Conservation (phyloP, 23 tunicate species). For the Oikopleura vanhoeffeni region DNA sequence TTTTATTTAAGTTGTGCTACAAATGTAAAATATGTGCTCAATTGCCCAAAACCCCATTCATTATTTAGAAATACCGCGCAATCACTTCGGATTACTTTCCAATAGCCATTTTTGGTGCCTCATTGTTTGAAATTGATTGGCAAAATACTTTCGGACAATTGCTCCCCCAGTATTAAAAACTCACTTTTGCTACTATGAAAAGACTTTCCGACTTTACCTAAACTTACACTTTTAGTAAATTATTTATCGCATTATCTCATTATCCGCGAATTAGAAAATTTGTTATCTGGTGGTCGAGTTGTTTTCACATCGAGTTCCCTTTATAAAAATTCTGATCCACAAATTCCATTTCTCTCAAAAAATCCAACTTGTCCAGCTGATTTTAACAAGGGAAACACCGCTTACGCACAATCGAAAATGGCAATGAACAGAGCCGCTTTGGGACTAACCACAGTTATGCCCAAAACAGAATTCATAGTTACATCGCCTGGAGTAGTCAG, state of each 20-base stretch:
- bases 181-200: too few species aligned
- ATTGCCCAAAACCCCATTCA: too few species aligned
- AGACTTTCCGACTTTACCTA: not conserved
- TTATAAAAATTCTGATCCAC: not conserved
- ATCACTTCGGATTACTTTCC: too few species aligned
- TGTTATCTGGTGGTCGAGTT: not conserved
- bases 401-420: conserved; percentile 11
- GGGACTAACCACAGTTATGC: not conserved
- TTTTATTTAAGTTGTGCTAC: too few species aligned
- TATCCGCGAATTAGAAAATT: not conserved
- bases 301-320: not conserved
- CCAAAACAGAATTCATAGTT: not conserved
- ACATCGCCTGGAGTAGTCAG: conserved; percentile 10
- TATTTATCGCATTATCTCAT: not conserved
- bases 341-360: not conserved
- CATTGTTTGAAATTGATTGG: too few species aligned
- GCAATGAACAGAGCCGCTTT: not conserved
- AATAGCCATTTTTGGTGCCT: too few species aligned
- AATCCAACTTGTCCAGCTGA: not conserved
- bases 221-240: not conserved
- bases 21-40: too few species aligned
- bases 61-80: too few species aligned
- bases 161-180: too few species aligned
- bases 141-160: too few species aligned
- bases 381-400: not conserved